Evolutionary conservation across 2,888 invertebrate genomes (phyloP).

Genomic region (Mythimna lalbum): DNA sequence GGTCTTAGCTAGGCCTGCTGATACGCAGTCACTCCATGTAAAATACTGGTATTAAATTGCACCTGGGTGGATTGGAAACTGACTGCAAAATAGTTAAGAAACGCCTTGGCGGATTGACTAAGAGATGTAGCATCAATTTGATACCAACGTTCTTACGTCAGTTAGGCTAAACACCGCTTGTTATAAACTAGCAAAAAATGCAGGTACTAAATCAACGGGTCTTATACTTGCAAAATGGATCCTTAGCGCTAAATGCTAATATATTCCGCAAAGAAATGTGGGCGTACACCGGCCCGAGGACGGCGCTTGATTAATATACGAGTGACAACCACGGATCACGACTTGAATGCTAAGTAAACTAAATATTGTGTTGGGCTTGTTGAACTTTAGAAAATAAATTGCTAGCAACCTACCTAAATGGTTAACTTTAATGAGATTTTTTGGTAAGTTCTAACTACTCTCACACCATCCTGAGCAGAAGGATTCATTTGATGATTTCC

Average conservation of each 20-base stretch:
- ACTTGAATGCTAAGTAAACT: slow-evolving; percentile 37
- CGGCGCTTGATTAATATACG: slow-evolving; percentile 33
- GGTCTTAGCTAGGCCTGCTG: no score
- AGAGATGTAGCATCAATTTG: not conserved
- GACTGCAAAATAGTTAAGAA: not conserved
- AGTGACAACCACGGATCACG: slow-evolving; percentile 25
- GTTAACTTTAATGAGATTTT: not conserved
- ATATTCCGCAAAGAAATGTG: slow-evolving; percentile 50
- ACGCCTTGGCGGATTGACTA: not conserved
- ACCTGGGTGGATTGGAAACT: not conserved
- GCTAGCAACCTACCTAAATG: not conserved
- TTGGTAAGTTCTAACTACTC: no score
- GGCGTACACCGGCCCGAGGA: slow-evolving; percentile 18
- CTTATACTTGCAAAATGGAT: slow-evolving; percentile 35
- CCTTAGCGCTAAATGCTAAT: slow-evolving; percentile 43
- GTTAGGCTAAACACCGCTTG: not conserved
- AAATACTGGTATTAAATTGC: no score
- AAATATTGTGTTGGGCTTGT: slow-evolving; percentile 1
- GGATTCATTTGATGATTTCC: no score
- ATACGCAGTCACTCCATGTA: no score
- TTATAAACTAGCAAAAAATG: slow-evolving; percentile 22
- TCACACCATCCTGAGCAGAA: no score
- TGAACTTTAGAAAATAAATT: slow-evolving; percentile 9
- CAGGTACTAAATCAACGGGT: slow-evolving; percentile 14
- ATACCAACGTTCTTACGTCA: not conserved